phyloP scores from a whole-genome alignment of 2,113 vertebrate species.

The Datnioides undecimradiatus region DNA sequence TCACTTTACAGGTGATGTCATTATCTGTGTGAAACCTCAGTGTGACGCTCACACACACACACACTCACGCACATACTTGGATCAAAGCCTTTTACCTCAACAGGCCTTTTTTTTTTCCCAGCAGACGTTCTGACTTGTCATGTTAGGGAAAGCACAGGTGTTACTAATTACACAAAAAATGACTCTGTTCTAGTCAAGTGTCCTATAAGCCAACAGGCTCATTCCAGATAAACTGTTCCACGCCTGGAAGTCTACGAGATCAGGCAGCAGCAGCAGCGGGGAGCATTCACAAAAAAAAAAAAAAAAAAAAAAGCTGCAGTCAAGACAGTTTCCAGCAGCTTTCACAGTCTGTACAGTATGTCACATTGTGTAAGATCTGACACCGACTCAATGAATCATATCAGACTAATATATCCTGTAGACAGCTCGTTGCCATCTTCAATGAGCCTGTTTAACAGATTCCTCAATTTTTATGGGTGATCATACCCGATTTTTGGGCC shows the following conservation, averaged over 20 bases:
- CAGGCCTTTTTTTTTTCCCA: neutral
- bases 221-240: neutral
- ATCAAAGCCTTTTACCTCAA: neutral
- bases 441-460: too few species aligned
- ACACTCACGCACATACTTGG: neutral
- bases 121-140: neutral
- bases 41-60: neutral
- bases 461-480: too few species aligned
- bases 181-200: neutral
- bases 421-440: neutral
- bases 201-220: neutral
- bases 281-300: neutral
- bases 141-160: neutral
- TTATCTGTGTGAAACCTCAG: conserved; percentile 22
- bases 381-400: neutral
- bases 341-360: neutral
- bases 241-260: neutral
- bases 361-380: neutral
- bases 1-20: conserved; percentile 28
- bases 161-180: neutral
- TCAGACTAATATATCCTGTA: neutral
- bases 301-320: neutral
- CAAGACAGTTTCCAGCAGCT: neutral
- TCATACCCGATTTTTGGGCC: too few species aligned
- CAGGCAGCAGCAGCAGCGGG: too few species aligned